These are phyloP conservation scores for Cephalopterus ornatus DNA, from an alignment of 2,113 vertebrate species.

Conservation along the genomic window DNA sequence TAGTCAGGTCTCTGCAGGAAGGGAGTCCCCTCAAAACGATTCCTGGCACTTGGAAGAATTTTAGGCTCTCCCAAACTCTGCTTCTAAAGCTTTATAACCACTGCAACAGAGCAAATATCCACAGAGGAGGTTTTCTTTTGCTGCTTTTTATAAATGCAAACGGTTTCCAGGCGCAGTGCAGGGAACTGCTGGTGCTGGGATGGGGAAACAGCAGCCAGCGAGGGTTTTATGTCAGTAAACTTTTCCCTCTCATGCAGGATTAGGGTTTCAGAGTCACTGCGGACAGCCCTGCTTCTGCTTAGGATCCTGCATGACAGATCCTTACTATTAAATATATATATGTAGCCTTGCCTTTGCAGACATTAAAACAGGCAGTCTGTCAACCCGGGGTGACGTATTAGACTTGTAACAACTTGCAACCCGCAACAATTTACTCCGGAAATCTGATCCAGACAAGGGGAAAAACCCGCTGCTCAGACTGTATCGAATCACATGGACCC, in stretches of 20 bases:
- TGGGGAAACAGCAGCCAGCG: background rate
- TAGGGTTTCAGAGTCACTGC: background rate
- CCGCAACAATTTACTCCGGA: background rate
- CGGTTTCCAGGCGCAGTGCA: background rate
- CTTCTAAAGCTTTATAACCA: background rate
- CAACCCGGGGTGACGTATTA: background rate
- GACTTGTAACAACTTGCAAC: background rate
- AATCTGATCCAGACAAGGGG: background rate
- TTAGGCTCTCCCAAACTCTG: background rate
- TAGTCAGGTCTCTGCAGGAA: background rate
- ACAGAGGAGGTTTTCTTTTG: background rate
- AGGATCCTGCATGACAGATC: background rate
- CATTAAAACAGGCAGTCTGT: background rate
- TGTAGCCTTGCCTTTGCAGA: background rate
- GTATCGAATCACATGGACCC: background rate
- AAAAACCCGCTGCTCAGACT: background rate
- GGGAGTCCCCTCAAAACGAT: background rate
- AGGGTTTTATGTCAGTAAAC: background rate
- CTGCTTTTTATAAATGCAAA: background rate
- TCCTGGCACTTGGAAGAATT: background rate
- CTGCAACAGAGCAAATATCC: background rate
- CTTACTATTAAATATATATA: background rate
- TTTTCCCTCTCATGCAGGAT: accelerated
- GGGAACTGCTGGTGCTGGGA: background rate
- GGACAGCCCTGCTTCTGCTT: background rate